phyloP scores from a whole-genome alignment of 2,797 vertebrate genomes.

The Liparis tanakae region DNA sequence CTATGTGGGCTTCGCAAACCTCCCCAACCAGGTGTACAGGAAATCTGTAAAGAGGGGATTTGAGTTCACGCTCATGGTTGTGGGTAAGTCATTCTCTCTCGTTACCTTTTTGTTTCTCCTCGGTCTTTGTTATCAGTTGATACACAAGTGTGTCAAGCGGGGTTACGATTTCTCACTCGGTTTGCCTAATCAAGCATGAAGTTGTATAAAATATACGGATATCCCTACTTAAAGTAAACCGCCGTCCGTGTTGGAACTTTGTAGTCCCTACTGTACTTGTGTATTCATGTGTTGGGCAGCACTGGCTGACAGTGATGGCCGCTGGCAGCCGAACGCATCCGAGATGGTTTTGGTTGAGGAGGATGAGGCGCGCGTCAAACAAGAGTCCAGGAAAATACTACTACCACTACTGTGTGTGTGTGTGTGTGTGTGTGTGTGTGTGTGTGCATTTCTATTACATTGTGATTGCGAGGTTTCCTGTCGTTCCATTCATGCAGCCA shows the following conservation, averaged over 20 bases:
- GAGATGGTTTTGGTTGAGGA: constrained; percentile 44
- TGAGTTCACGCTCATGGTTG: constrained; percentile 98
- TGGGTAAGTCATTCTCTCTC: constrained; percentile 84
- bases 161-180: background rate
- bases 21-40: constrained; percentile 87
- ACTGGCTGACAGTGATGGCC: constrained; percentile 37
- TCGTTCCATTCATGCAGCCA: constrained; percentile 69
- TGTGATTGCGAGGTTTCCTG: constrained; percentile 72
- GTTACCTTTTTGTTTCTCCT: constrained; percentile 1
- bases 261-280: constrained; percentile 11
- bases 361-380: constrained; percentile 28
- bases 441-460: constrained; percentile 29
- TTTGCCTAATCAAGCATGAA: background rate
- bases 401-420: constrained; percentile 21
- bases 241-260: background rate
- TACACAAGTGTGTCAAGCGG: too few relatives aligned
- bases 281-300: constrained; percentile 29
- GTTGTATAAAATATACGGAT: constrained; percentile 7
- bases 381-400: constrained; percentile 38
- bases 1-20: constrained; percentile 97
- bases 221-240: background rate
- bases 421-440: background rate
- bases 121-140: background rate
- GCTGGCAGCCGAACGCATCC: constrained; percentile 51
- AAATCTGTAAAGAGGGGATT: constrained; percentile 98